Evolutionary conservation across 2,888 invertebrate species (phyloP), one percentile per base, ranked within the genome.

Genomic region (Stratiomys singularior): DNA sequence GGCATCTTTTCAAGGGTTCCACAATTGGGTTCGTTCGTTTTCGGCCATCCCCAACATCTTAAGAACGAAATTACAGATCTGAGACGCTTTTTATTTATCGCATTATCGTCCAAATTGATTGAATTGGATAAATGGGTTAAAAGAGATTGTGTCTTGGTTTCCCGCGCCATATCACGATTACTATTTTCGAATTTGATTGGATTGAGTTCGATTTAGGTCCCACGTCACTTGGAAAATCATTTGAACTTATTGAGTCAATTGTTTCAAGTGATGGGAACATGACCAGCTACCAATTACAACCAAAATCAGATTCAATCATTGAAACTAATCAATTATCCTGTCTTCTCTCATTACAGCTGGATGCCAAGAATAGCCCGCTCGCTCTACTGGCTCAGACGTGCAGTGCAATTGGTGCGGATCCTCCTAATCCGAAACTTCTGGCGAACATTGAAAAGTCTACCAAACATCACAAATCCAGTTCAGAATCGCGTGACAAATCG

Each of bases 291-390:
- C n/a, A n/a, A n/a, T n/a, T n/a, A n/a, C n/a, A n/a, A n/a, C n/a
- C n/a, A n/a, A n/a, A n/a, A n/a, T n/a, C n/a, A n/a, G n/a, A n/a
- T n/a, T n/a, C n/a, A n/a, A n/a, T n/a, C n/a, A n/a, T n/a, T n/a
- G n/a, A n/a, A n/a, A n/a, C 13, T 56, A 56, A 56, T 0, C 4
- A 25, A 21, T 25, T 47, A 25, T 69, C 25, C 23, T 66, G 4
- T 47, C 47, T 47, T 23, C 25, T 69, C 7, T 69, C 46, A 25
- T 69, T 69, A 82, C 93, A 98, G 98, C 90, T 97, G 91, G 98
- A 98, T 89, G 96, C 97, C 81, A 98, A 97, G 90, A 97, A 98
- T 89, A 97, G 97, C 89, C 98, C 98, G 21, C 89, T 98, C 87
- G 98, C 98, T 69, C 89, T 98, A 80, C 89, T 98, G 83, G 98